Base-by-base conservation (phyloP, 2,113 vertebrate genomes). In the Herpetotheres cachinnans region DNA sequence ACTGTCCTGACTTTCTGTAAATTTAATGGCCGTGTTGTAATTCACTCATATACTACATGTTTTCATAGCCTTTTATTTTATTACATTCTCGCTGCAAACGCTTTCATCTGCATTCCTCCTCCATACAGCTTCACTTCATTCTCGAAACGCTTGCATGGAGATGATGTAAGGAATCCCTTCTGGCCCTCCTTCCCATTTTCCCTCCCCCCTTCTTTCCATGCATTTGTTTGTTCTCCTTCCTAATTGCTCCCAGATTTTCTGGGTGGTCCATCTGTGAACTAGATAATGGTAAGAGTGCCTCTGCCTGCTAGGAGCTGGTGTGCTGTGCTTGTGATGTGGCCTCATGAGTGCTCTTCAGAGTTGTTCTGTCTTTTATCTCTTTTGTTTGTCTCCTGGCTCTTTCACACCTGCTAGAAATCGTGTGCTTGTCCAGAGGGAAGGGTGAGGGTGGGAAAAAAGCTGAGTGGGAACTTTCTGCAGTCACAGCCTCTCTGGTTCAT, bases 231-330 rank as follows among this genome's bases (percentile, higher is more conserved):
- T 94, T 96, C 95, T 97, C 86, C 56, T 89, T 97, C 70, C 94
- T 98, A 94, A 97, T 95, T 97, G 95, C 96, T 97, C 96, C 95
- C 98, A 97, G 97, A 86, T 98, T 98, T 97, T 97, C 98, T 98
- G 98, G 98, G 98, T 98, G 98, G 98, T 98, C 98, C 97, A 96
- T 97, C 97, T 98, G 98, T 95, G 93, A 96, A 96, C 91, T 98
- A 98, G 98, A 98, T 97, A 98, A 97, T 93, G 91, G 98, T 87
- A 77, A 77, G 92, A 94, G 82, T 82, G 96, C 92, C 94, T 95
- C 94, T 96, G 97, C 95, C 95, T 92, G 72, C 86, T 86, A 85
- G 86, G 94, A 97, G 87, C 56, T 94, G 47, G 77, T 95, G 79
- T 96, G 97, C 95, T 97, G 95, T 91, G 95, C 94, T 97, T 89